Conservation (phyloP, 2,888 invertebrate genomes). For the Hymenopus coronatus region DNA sequence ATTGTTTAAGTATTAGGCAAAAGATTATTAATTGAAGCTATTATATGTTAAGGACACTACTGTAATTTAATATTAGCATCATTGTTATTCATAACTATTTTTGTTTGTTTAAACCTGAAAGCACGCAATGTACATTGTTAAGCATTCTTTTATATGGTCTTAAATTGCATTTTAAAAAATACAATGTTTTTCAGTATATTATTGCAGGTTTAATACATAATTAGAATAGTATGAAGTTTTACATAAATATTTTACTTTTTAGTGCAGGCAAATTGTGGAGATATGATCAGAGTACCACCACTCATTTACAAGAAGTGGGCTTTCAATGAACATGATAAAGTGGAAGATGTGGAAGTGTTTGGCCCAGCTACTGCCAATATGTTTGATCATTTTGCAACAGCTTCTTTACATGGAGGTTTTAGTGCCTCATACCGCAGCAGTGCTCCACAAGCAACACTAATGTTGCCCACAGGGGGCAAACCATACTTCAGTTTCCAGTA, state of each 20-base stretch:
- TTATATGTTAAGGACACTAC: too few species aligned
- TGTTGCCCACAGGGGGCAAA: slow-evolving; percentile 73
- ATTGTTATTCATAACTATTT: too few species aligned
- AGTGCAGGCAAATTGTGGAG: slow-evolving; percentile 70
- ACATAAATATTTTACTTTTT: slow-evolving; percentile 33
- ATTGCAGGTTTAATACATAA: too few species aligned
- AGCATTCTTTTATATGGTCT: too few species aligned
- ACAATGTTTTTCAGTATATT: too few species aligned
- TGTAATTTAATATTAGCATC: too few species aligned
- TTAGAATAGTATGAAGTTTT: too few species aligned
- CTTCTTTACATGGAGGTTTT: slow-evolving; percentile 74
- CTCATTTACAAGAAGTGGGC: slow-evolving; percentile 82
- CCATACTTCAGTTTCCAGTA: slow-evolving; percentile 89
- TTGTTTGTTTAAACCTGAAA: too few species aligned
- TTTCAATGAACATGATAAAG: slow-evolving; percentile 70
- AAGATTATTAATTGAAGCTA: too few species aligned
- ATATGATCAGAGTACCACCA: slow-evolving; percentile 56
- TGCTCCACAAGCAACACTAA: slow-evolving; percentile 72
- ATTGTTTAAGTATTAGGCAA: too few species aligned
- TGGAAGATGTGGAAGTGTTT: slow-evolving; percentile 75
- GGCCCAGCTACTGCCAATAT: slow-evolving; percentile 69
- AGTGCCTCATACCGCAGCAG: slow-evolving; percentile 66
- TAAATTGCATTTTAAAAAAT: too few species aligned
- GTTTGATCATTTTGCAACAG: slow-evolving; percentile 83
- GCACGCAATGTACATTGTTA: too few species aligned